A percentile compares a stretch with the other conserved stretches of the same genome.
Conservation (phyloP, 2,797 vertebrate genomes). For the Diglossa cyanea region DNA sequence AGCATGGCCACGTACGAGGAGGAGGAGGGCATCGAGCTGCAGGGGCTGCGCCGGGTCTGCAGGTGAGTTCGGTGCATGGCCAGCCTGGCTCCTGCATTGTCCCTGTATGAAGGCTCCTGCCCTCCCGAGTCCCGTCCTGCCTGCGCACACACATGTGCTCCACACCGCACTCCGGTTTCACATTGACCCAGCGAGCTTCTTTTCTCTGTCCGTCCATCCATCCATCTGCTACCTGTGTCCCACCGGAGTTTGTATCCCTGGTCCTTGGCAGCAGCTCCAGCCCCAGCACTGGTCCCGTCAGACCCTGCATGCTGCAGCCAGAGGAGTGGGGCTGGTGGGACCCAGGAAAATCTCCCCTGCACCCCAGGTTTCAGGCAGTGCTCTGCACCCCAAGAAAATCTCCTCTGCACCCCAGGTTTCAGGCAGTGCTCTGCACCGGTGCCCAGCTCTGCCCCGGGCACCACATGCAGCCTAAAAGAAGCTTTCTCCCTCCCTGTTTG, state of each 20-base stretch:
- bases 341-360: not conserved
- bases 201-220: rapidly evolving
- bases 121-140: rapidly evolving
- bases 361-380: no score
- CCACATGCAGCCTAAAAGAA: not conserved
- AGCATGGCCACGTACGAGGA: constrained; percentile 78
- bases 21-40: constrained; percentile 36
- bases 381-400: not conserved
- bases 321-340: rapidly evolving
- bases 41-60: constrained; percentile 72
- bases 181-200: rapidly evolving
- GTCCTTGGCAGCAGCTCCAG: not conserved
- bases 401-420: not conserved
- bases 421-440: not conserved
- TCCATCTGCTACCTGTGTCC: not conserved
- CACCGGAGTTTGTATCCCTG: rapidly evolving
- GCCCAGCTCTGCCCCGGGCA: rapidly evolving
- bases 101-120: not conserved
- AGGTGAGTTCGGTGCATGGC: constrained; percentile 43
- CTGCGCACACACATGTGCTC: rapidly evolving
- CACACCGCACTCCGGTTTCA: rapidly evolving
- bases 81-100: not conserved
- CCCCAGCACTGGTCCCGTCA: rapidly evolving
- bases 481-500: not conserved
- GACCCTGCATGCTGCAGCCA: rapidly evolving